These are phyloP conservation scores for Eupristina koningsbergeri DNA, from an alignment of 1,140 invertebrate species.

Conservation along the genomic window DNA sequence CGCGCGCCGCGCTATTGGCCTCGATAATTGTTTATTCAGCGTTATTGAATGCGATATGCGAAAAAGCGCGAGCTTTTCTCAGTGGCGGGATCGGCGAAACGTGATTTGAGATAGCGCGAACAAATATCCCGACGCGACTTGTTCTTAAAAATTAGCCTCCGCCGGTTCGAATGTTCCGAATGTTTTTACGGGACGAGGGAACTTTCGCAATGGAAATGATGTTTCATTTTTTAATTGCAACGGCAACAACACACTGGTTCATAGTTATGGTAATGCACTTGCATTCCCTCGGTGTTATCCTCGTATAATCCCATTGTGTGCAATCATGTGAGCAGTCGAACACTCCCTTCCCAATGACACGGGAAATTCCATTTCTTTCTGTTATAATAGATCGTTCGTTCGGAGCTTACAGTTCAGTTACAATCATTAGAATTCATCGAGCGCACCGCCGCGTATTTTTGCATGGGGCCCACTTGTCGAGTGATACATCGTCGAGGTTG, in stretches of 20 bases:
- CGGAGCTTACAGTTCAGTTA: neutral
- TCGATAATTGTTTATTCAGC: neutral
- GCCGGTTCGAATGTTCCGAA: neutral
- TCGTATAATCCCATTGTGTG: conserved; percentile 29
- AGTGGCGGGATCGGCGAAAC: neutral
- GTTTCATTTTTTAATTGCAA: conserved; percentile 25
- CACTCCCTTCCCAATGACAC: conserved; percentile 35
- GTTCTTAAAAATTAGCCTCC: neutral
- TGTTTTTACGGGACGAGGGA: neutral
- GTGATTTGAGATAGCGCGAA: neutral
- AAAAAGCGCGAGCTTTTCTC: neutral
- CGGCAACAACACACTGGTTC: neutral
- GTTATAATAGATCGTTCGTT: neutral
- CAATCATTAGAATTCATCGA: conserved; percentile 32
- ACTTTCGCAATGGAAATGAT: conserved; percentile 20
- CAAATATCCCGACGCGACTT: neutral
- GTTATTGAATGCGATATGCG: neutral
- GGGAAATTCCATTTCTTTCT: conserved; percentile 18
- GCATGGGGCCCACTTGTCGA: neutral
- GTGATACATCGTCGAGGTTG: neutral
- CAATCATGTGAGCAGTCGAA: conserved; percentile 6
- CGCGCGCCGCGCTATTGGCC: neutral
- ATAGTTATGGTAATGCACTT: conserved; percentile 24
- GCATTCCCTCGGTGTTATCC: conserved; percentile 26
- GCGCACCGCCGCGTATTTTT: neutral